Conservation (phyloP, 2,113 vertebrate genomes). For the Tetrao urogallus region DNA sequence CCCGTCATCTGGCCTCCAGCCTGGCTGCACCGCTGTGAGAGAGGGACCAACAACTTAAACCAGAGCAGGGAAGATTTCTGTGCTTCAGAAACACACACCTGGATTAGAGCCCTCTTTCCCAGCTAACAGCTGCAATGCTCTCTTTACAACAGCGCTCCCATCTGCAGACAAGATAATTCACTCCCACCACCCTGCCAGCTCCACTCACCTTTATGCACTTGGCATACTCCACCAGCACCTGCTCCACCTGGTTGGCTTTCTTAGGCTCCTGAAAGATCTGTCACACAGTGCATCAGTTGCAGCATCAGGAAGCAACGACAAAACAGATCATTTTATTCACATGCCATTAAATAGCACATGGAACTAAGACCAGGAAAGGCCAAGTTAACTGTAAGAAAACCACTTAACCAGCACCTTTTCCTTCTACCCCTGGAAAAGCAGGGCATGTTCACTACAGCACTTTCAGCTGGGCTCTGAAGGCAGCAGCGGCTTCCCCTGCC, state of each 20-base stretch:
- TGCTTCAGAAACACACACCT: neutral
- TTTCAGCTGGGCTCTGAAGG: neutral
- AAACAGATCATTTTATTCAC: neutral
- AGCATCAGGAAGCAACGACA: neutral
- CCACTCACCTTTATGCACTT: constrained; percentile 89
- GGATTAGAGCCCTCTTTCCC: neutral
- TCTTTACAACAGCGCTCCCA: neutral
- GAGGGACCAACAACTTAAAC: neutral
- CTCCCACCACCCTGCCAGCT: neutral
- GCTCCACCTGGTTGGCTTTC: constrained; percentile 90
- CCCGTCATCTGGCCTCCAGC: constrained; percentile 78
- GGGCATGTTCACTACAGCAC: neutral
- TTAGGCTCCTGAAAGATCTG: constrained; percentile 95
- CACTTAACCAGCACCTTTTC: neutral
- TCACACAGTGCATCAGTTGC: neutral
- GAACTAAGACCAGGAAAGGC: neutral
- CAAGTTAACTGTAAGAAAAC: neutral
- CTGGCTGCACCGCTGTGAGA: constrained; percentile 78
- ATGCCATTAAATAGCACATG: neutral
- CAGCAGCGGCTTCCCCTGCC: neutral
- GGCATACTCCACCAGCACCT: constrained; percentile 89
- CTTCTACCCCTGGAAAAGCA: neutral
- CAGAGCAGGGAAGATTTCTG: neutral
- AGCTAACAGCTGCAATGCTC: neutral
- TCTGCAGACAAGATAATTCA: accelerated